Conservation (phyloP, 1,140 invertebrate genomes). For the Amyelois transitella region DNA sequence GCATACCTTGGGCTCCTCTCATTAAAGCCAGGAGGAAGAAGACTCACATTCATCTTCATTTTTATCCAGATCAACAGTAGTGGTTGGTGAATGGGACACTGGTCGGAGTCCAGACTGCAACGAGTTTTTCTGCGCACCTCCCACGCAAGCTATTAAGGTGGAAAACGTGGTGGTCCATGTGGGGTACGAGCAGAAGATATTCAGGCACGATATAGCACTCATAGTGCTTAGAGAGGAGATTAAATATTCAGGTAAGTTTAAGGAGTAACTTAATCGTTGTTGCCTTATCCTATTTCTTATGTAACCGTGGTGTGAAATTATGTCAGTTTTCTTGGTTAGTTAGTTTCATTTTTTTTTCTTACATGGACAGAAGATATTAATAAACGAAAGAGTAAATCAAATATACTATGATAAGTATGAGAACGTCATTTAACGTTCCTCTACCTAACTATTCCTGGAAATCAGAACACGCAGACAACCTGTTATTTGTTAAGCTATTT, state of each 20-base stretch:
- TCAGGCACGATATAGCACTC: slow-evolving; percentile 80
- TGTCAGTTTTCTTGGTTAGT: too few species aligned
- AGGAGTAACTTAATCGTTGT: neutral
- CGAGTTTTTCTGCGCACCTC: slow-evolving; percentile 79
- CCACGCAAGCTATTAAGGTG: slow-evolving; percentile 78
- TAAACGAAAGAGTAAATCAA: too few species aligned
- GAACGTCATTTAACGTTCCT: too few species aligned
- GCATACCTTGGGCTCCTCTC: too few species aligned
- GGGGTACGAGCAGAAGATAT: slow-evolving; percentile 80
- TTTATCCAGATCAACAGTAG: slow-evolving; percentile 75
- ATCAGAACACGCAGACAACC: neutral
- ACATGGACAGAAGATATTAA: too few species aligned
- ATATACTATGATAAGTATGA: too few species aligned
- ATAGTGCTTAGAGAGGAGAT: slow-evolving; percentile 78
- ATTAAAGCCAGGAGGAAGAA: too few species aligned
- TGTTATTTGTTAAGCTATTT: neutral
- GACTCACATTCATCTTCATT: too few species aligned
- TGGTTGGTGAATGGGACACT: slow-evolving; percentile 79
- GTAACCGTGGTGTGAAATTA: too few species aligned
- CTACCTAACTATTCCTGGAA: neutral
- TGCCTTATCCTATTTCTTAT: neutral
- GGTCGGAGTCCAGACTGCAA: slow-evolving; percentile 79
- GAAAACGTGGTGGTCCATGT: slow-evolving; percentile 81
- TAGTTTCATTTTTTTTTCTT: neutral
- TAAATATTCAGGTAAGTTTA: slow-evolving; percentile 78